A percentile compares a stretch with the other conserved stretches of the same genome.
Evolutionary conservation across 2,113 vertebrate genomes (phyloP).

Genomic region (Tor tambroides): DNA sequence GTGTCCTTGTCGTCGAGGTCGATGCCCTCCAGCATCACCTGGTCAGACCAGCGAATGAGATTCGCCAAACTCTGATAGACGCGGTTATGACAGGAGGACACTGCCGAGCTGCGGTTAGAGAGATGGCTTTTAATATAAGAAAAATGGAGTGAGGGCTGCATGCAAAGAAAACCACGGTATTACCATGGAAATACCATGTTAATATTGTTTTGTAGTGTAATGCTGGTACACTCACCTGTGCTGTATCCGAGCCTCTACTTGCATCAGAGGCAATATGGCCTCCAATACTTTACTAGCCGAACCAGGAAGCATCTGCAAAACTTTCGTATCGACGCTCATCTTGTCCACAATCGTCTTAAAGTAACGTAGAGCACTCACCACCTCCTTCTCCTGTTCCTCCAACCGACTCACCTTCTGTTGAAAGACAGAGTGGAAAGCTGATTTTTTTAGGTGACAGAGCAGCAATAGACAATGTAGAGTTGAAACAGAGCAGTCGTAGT

Average conservation of each 20-base stretch:
- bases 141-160: not conserved
- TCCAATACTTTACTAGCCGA: slow-evolving; percentile 97
- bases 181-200: not conserved
- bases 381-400: slow-evolving; percentile 97
- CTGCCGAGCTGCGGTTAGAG: slow-evolving; percentile 80
- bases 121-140: slow-evolving; percentile 17
- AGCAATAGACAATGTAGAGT: not conserved
- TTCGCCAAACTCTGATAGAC: slow-evolving; percentile 98
- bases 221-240: slow-evolving; percentile 81
- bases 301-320: slow-evolving; percentile 95
- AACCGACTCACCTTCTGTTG: slow-evolving; percentile 88
- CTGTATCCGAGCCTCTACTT: slow-evolving; percentile 86
- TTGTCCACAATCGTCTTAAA: slow-evolving; percentile 99
- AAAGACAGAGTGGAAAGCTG: not conserved
- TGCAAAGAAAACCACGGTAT: not conserved
- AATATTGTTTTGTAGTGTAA: not conserved
- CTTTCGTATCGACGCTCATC: slow-evolving; percentile 96
- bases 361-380: slow-evolving; percentile 94
- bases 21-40: slow-evolving; percentile 96
- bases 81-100: slow-evolving; percentile 93
- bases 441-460: not conserved
- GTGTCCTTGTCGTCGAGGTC: slow-evolving; percentile 95
- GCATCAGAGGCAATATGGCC: slow-evolving; percentile 92
- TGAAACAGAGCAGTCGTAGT: not conserved
- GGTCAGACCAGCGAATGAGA: slow-evolving; percentile 97